Conservation (phyloP, 1,140 invertebrate species). For the Pseudobourletiella spinata region DNA sequence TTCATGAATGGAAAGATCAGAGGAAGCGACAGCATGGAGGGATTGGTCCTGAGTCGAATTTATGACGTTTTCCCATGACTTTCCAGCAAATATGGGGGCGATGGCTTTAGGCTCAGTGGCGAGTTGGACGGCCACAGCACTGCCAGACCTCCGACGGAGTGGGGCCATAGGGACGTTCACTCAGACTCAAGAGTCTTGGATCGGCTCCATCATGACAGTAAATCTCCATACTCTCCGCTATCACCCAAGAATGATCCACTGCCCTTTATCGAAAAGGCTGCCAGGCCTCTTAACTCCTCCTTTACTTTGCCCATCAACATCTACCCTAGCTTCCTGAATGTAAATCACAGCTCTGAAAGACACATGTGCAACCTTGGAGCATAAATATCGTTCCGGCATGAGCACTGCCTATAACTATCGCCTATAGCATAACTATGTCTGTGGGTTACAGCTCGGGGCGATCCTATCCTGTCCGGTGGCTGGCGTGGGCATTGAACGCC, state of each 20-base stretch:
- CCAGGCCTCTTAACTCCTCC: not conserved
- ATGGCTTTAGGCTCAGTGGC: constrained; percentile 23
- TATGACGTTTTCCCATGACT: too few species aligned
- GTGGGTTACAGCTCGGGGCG: constrained; percentile 23
- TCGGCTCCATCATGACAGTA: constrained; percentile 18
- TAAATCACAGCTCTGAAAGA: too few species aligned
- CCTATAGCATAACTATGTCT: not conserved
- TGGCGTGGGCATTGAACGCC: constrained; percentile 53
- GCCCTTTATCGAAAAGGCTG: not conserved
- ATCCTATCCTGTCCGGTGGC: constrained; percentile 38
- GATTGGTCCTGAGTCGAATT: too few species aligned
- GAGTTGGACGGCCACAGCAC: constrained; percentile 26
- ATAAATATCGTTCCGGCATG: not conserved
- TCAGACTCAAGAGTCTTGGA: constrained; percentile 21
- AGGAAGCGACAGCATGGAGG: too few species aligned
- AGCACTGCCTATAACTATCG: not conserved
- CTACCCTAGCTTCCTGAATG: not conserved
- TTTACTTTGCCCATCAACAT: not conserved
- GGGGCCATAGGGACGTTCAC: constrained; percentile 18
- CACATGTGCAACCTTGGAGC: too few species aligned
- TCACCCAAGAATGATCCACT: not conserved
- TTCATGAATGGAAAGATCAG: too few species aligned
- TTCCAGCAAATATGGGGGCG: constrained; percentile 22
- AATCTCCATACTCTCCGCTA: not conserved
- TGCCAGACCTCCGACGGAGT: constrained; percentile 19